Evolutionary conservation across 2,888 invertebrate genomes (phyloP), one percentile per base, ranked within the genome.

Genomic region (Brachyptera risi): DNA sequence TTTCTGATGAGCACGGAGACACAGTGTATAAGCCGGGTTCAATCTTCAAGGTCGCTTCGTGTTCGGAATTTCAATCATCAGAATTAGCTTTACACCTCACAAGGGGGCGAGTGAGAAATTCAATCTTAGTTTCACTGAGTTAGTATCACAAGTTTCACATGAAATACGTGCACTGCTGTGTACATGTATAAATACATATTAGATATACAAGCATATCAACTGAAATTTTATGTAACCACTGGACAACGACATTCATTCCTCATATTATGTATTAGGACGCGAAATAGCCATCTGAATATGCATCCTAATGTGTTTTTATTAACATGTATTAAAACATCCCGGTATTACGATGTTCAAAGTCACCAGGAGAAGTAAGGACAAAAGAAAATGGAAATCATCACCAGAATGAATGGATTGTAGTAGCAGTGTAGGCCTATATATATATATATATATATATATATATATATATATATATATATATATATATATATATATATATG

Each of bases 381-480:
- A 54, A 54, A 54, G 54, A 54, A n/a, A 51, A 54, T 54, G 54
- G 54, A 37, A 54, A 54, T 54, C 54, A 54, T 3, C 37, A 21
- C 21, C 35, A 54, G 37, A 54, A 54, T 54, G 38, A 37, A 35
- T 37, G 17, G 27, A 51, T 51, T 51, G 27, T 21, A 38, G 17
- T 42, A 42, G 17, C n/a, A 42, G 21, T 7, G 19, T 9, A n/a
- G n/a, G n/a, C n/a, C n/a, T n/a, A n/a, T n/a, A n/a, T n/a, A n/a
- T n/a, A n/a, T n/a, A n/a, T n/a, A n/a, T n/a, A n/a, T n/a, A n/a
- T n/a, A n/a, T n/a, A n/a, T n/a, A n/a, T n/a, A n/a, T n/a, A n/a
- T n/a, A n/a, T n/a, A n/a, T n/a, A n/a, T n/a, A n/a, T n/a, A n/a
- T n/a, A n/a, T n/a, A n/a, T n/a, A n/a, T n/a, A n/a, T n/a, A n/a